phyloP scores from a whole-genome alignment of 2,797 vertebrate species.

The Tinamus major region DNA sequence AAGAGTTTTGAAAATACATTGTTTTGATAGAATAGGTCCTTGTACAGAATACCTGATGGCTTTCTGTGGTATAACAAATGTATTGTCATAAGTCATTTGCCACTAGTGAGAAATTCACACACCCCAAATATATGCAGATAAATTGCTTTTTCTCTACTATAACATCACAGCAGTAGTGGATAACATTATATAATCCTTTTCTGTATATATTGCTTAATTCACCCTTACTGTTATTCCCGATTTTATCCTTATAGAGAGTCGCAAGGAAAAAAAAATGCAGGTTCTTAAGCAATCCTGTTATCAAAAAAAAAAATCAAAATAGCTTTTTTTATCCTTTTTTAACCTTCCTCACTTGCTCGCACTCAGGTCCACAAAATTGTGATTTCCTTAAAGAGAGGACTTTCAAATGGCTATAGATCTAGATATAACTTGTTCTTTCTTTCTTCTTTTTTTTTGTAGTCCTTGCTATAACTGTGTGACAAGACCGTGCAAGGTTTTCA shows the following conservation, averaged over 20 bases:
- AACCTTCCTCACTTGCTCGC: accelerated
- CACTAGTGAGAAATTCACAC: background rate
- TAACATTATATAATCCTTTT: background rate
- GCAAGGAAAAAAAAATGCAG: background rate
- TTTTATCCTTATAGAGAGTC: background rate
- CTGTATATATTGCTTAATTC: background rate
- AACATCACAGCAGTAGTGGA: background rate
- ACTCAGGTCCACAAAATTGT: background rate
- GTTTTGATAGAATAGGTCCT: background rate
- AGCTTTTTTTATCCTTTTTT: background rate
- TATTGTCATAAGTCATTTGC: background rate
- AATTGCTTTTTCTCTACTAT: background rate
- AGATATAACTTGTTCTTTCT: background rate
- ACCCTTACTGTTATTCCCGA: background rate
- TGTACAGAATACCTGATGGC: background rate
- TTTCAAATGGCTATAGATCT: background rate
- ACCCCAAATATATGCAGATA: background rate
- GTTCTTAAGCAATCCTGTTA: background rate
- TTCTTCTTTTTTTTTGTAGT: background rate
- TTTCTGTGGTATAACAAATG: background rate
- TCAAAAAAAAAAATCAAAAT: background rate
- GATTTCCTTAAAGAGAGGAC: background rate
- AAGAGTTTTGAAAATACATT: background rate
- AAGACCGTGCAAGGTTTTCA: background rate
- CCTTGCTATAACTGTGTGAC: background rate